A percentile compares a stretch with the other conserved stretches of the same genome.
These are phyloP conservation scores for Phanerotoma sp. DNA, from an alignment of 2,888 invertebrate genomes.

Conservation along the genomic window DNA sequence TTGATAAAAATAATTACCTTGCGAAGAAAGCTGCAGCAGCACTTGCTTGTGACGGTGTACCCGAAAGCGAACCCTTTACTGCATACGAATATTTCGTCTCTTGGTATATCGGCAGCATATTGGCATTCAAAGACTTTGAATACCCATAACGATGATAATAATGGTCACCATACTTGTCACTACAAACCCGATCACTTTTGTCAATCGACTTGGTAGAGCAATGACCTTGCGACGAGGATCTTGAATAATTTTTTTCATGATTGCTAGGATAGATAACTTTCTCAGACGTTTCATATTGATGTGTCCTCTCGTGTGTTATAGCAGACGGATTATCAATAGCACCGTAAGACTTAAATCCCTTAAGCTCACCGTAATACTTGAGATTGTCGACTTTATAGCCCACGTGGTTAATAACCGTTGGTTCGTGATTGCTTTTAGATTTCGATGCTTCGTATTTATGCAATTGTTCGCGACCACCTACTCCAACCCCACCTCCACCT, in stretches of 20 bases:
- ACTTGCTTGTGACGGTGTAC: slow-evolving; percentile 61
- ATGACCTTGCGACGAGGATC: slow-evolving; percentile 39
- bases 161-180: slow-evolving; percentile 46
- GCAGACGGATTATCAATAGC: slow-evolving; percentile 45
- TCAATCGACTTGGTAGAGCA: slow-evolving; percentile 37
- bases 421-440: slow-evolving; percentile 36
- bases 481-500: no score
- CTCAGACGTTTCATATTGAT: slow-evolving; percentile 38
- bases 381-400: slow-evolving; percentile 51
- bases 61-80: slow-evolving; percentile 60
- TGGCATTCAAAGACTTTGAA: slow-evolving; percentile 42
- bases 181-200: slow-evolving; percentile 36
- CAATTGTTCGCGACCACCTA: slow-evolving; percentile 39
- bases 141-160: slow-evolving; percentile 48
- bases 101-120: slow-evolving; percentile 53
- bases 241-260: slow-evolving; percentile 41
- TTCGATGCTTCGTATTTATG: slow-evolving; percentile 40
- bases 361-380: slow-evolving; percentile 52
- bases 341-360: slow-evolving; percentile 52
- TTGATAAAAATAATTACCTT: slow-evolving; percentile 53
- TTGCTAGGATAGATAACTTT: slow-evolving; percentile 39
- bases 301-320: slow-evolving; percentile 46
- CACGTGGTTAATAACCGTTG: slow-evolving; percentile 33
- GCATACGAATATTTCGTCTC: slow-evolving; percentile 62
- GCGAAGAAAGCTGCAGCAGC: slow-evolving; percentile 65